phyloP scores from a whole-genome alignment of 1,140 invertebrate genomes.

The Drosophila parabipectinata region DNA sequence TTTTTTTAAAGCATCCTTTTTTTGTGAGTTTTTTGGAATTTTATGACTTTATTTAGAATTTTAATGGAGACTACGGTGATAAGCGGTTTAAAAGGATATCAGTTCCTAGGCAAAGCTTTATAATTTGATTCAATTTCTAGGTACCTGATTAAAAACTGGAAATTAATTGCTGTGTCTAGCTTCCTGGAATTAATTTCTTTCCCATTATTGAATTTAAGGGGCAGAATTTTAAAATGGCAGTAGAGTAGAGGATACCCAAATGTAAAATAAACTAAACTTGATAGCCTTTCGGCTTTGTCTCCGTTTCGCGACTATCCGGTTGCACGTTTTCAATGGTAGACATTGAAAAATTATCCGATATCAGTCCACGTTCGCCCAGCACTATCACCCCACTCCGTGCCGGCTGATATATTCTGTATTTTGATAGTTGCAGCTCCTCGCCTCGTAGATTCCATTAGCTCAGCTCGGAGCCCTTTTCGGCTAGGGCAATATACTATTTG shows the following conservation, averaged over 20 bases:
- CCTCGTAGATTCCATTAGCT: neutral
- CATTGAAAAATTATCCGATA: constrained; percentile 80
- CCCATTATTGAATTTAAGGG: constrained; percentile 1
- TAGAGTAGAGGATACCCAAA: constrained; percentile 15
- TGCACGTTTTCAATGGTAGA: constrained; percentile 69
- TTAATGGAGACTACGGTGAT: constrained; percentile 5
- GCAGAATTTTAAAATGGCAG: constrained; percentile 28
- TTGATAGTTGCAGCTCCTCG: constrained; percentile 15
- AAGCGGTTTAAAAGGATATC: too few species aligned
- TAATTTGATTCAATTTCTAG: neutral
- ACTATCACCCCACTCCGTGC: constrained; percentile 15
- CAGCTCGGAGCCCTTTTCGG: constrained; percentile 14
- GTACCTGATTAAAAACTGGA: neutral
- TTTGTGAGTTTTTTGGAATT: constrained; percentile 47
- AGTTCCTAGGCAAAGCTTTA: too few species aligned
- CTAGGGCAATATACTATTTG: constrained; percentile 17
- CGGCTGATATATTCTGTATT: constrained; percentile 4
- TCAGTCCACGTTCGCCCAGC: constrained; percentile 69
- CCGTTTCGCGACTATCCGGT: constrained; percentile 31
- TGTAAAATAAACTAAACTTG: constrained; percentile 26
- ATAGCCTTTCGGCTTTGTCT: constrained; percentile 17
- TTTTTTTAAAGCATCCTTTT: constrained; percentile 47
- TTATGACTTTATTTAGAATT: constrained; percentile 71
- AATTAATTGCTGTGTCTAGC: neutral
- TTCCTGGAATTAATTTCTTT: too few species aligned